These are phyloP conservation scores for Drosophila athabasca DNA, from an alignment of 1,140 invertebrate species.

Conservation along the genomic window DNA sequence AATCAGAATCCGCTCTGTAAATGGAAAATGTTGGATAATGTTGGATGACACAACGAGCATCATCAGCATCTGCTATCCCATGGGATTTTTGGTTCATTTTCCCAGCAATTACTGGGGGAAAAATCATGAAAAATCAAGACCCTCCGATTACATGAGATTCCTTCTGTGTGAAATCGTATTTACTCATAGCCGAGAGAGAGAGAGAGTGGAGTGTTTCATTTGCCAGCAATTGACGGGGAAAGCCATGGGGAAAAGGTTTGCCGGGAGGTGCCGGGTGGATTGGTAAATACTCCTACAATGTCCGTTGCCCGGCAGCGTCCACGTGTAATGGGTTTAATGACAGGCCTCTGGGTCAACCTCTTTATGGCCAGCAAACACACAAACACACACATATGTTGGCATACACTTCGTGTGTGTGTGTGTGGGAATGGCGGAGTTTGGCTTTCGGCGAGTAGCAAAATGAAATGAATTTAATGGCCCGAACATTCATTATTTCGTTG, in stretches of 20 bases:
- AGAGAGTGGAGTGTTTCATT: conserved; percentile 7
- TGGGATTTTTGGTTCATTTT: background rate
- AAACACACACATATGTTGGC: background rate
- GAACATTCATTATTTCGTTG: conserved; percentile 22
- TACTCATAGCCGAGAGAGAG: background rate
- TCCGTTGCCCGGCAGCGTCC: background rate
- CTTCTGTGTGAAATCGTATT: conserved; percentile 21
- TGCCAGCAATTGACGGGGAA: conserved; percentile 15
- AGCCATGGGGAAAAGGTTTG: background rate
- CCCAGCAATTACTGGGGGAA: background rate
- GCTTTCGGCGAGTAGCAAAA: conserved; percentile 4
- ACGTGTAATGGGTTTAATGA: conserved; percentile 13
- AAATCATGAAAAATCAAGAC: conserved; percentile 21
- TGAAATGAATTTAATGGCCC: conserved; percentile 8
- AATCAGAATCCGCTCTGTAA: too few relatives aligned
- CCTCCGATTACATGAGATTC: conserved; percentile 23
- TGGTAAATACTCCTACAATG: conserved; percentile 2
- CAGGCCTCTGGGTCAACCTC: background rate
- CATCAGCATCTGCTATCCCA: background rate
- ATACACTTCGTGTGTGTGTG: background rate
- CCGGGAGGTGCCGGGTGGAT: background rate
- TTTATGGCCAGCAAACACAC: background rate
- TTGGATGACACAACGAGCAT: background rate
- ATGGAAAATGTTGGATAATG: too few relatives aligned
- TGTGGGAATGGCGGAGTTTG: conserved; percentile 6